phyloP scores from a whole-genome alignment of 2,113 vertebrate genomes.

The Paramisgurnus dabryanus region DNA sequence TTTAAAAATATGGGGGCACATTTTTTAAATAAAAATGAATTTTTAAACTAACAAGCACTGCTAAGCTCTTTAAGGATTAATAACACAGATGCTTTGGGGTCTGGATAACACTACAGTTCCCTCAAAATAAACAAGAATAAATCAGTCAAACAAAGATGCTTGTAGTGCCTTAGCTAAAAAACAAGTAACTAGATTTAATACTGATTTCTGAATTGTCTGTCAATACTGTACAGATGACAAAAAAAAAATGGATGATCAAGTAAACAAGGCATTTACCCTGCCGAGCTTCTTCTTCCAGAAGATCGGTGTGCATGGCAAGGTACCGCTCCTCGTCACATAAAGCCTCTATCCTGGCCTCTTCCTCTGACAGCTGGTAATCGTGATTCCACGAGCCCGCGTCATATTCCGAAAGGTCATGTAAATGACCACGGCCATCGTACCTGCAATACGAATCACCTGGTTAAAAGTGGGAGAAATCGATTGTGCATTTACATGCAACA shows the following conservation, averaged over 20 bases:
- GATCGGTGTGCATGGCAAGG: conserved; percentile 98
- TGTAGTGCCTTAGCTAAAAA: background rate
- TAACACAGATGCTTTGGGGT: background rate
- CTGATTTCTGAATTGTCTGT: background rate
- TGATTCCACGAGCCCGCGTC: conserved; percentile 98
- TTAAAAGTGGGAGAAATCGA: conserved; percentile 71
- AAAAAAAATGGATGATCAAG: background rate
- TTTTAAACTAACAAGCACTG: background rate
- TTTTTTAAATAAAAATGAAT: no score
- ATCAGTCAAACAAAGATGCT: background rate
- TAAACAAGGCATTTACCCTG: conserved; percentile 82
- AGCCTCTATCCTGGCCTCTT: conserved; percentile 94
- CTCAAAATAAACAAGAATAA: background rate
- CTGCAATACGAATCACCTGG: conserved; percentile 83
- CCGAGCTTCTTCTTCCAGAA: conserved; percentile 98
- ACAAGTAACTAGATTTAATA: background rate
- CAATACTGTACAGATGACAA: background rate
- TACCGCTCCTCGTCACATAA: conserved; percentile 99
- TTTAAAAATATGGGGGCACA: no score
- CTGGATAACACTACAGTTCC: background rate
- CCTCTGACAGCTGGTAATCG: conserved; percentile 94
- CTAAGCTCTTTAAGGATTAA: background rate
- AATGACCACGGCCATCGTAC: conserved; percentile 98
- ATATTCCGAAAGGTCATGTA: conserved; percentile 99
- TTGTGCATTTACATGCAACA: conserved; percentile 53